Conservation (phyloP, 2,797 vertebrate species). For the Gila robusta region DNA sequence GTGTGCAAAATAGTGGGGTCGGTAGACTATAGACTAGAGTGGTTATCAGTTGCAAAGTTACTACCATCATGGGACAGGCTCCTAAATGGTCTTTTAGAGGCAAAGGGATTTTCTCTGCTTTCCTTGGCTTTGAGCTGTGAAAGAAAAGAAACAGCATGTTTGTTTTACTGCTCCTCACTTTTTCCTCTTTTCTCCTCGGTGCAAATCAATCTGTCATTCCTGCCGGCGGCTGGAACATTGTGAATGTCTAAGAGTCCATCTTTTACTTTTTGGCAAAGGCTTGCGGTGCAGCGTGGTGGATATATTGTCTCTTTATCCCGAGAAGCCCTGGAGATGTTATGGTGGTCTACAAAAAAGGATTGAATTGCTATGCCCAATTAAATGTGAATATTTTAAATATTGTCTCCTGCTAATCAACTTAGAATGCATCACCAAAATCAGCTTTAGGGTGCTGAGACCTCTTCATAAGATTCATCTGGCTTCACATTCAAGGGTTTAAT, state of each 20-base stretch:
- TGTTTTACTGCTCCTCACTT: slow-evolving; percentile 60
- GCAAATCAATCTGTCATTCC: slow-evolving; percentile 67
- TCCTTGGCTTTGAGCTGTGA: slow-evolving; percentile 58
- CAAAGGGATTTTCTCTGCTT: slow-evolving; percentile 59
- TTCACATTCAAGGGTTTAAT: slow-evolving; percentile 41
- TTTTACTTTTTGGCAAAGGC: slow-evolving; percentile 34
- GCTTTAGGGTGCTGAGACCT: slow-evolving; percentile 43
- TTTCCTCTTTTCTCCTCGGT: slow-evolving; percentile 49
- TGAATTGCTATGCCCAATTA: slow-evolving; percentile 56
- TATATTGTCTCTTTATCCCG: slow-evolving; percentile 44
- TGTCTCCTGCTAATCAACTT: slow-evolving; percentile 46
- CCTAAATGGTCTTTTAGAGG: slow-evolving; percentile 5
- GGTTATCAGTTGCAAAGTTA: slow-evolving; percentile 26
- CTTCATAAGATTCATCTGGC: slow-evolving; percentile 39
- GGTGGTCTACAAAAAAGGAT: slow-evolving; percentile 53
- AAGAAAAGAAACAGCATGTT: slow-evolving; percentile 65
- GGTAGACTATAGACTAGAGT: not conserved
- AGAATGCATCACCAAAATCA: slow-evolving; percentile 59
- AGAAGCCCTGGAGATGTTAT: slow-evolving; percentile 47
- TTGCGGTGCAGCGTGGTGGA: slow-evolving; percentile 51
- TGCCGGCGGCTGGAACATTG: slow-evolving; percentile 51
- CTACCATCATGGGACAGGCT: not conserved
- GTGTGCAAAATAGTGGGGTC: not conserved
- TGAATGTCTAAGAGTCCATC: slow-evolving; percentile 19
- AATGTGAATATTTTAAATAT: slow-evolving; percentile 56